Evolutionary conservation across 1,140 invertebrate genomes (phyloP), one percentile per base, ranked within the genome.

Genomic region (Trissolcus basalis): DNA sequence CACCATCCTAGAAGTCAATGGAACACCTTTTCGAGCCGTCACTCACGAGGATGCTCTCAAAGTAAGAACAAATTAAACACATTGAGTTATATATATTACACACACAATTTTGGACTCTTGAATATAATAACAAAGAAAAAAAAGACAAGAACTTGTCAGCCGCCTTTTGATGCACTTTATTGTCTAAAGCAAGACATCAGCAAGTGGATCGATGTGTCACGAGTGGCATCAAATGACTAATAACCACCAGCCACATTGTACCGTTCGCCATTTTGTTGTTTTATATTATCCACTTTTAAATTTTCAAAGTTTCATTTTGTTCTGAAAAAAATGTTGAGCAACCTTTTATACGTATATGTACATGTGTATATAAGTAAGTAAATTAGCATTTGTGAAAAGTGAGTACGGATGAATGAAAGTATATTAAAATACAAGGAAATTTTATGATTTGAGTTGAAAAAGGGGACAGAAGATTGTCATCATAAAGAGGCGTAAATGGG

Each of bases 1-100:
- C 90, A 95, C 95, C 81, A 96, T 96, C 82, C 90, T 96, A 75
- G 94, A 96, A 88, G 95, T 96, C 67, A 96, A 96, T 86, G 94
- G 94, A 48, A 96, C 93, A 55, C 94, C 94, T 64, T 96, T 96
- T 87, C 94, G 93, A 32, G 93, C 92, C 69, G 95, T 96, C 78
- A 94, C 94, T 67, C 95, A 96, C 84, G 94, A 95, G 83, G 94
- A 96, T 87, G 95, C 95, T 49, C 90, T 96, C 70, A 96, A 96
- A 92, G 94, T 96, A 91, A 91, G 36, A 39, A 39, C 36, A 27
- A 27, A 27, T 27, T 27, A 27, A 27, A 27, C 19, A 27, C 19
- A 3, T 6, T 1, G 2, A 6, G 19, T 27, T 27, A 6, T 6
- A 27, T 27, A 1, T 6, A 27, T 27, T 6, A 3, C 2, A 27